phyloP scores from a whole-genome alignment of 2,113 vertebrate species.

The Oxyura jamaicensis region DNA sequence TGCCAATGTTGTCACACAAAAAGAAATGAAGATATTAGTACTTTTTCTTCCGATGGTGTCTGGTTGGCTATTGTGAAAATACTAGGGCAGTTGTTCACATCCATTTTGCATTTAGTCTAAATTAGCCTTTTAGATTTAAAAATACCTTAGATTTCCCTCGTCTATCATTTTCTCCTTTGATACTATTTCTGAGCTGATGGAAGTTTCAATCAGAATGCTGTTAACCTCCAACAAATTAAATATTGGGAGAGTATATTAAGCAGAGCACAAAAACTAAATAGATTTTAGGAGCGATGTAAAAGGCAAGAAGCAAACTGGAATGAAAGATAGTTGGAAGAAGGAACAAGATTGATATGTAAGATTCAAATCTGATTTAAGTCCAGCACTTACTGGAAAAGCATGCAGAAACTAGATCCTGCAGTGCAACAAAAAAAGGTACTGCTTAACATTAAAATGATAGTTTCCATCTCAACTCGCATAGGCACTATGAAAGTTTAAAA shows the following conservation, averaged over 20 bases:
- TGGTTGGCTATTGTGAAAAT: slow-evolving; percentile 3
- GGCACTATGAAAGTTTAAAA: not conserved
- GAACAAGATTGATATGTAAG: not conserved
- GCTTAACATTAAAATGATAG: slow-evolving; percentile 22
- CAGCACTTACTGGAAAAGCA: not conserved
- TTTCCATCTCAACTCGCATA: slow-evolving; percentile 44
- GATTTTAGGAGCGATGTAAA: not conserved
- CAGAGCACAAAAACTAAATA: not conserved
- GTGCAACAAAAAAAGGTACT: not conserved
- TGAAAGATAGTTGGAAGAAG: not conserved
- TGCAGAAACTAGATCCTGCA: not conserved
- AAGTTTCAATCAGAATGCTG: slow-evolving; percentile 25
- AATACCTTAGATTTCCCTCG: not conserved
- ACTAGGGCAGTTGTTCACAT: not conserved
- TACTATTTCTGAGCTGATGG: not conserved
- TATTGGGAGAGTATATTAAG: slow-evolving; percentile 11
- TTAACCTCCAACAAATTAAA: slow-evolving; percentile 27
- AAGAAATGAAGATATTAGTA: slow-evolving; percentile 21
- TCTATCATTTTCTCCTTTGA: not conserved
- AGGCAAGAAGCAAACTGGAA: not conserved
- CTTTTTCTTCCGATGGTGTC: not conserved
- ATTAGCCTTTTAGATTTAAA: slow-evolving; percentile 40
- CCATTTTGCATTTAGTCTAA: slow-evolving; percentile 33
- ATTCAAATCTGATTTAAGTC: not conserved
- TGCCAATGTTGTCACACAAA: slow-evolving; percentile 14